Base-by-base conservation (phyloP, 2,113 vertebrate species). In the Rhineura floridana region DNA sequence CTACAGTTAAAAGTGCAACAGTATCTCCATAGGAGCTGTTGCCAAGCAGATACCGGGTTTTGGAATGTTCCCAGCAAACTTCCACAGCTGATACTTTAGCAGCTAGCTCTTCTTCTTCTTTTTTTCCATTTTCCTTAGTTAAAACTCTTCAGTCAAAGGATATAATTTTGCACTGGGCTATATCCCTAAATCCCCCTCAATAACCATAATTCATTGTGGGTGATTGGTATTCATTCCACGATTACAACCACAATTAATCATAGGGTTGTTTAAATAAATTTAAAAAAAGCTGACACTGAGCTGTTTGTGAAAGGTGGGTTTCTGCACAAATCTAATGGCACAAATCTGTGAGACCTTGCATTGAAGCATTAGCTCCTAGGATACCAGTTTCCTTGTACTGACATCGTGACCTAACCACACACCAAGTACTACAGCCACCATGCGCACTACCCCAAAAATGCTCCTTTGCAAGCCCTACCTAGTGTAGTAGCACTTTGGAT, bases 41-140 rank as follows among this genome's bases (percentile, higher is more conserved):
- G 96, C 97, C 96, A 97, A 98, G 97, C 97, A 97, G 97, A 98
- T 97, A 96, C 96, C 96, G 96, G 94, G 92, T 96, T 95, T 97
- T 97, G 97, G 97, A 98, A 96, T 94, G 94, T 93, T 91, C 96
- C 97, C 97, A 97, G 96, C 94, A 94, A 95, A 96, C 95, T 97
- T 97, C 94, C 95, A 94, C 91, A 94, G 94, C 95, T 95, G 94
- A 96, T 96, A 94, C 94, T 96, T 96, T 87, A 90, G 94, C 77
- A 92, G 95, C 92, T 96, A 92, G 90, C 90, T 96, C 90, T 89
- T 91, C 87, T 96, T 96, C 90, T 89, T 91, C 87, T 96, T 92
- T 91, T 79, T 73, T 95, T 80, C 42, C 50, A 9, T 81, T 81
- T 80, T 59, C 52, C 19, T 88, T 83, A 3, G 90, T 94, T 89